A percentile compares a stretch with the other conserved stretches of the same genome.
Evolutionary conservation across 2,113 vertebrate genomes (phyloP).

Genomic region (Silurus asotus): DNA sequence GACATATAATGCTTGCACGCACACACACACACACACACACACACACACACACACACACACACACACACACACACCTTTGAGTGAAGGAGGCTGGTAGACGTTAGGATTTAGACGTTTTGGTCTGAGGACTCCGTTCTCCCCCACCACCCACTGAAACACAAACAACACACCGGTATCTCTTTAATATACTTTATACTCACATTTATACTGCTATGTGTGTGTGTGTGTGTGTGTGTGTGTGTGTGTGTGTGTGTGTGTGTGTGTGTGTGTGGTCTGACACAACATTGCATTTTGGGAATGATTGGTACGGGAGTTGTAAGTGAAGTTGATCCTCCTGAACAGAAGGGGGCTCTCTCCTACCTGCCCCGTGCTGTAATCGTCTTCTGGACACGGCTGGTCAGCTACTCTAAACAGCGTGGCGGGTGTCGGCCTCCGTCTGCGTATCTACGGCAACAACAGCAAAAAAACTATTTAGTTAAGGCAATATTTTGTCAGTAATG

Average conservation of each 20-base stretch:
- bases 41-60: conserved; percentile 25
- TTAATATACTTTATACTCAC: not conserved
- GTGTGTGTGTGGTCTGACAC: not conserved
- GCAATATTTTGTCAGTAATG: not conserved
- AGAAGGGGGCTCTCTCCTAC: conserved; percentile 56
- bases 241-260: not conserved
- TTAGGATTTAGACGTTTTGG: conserved; percentile 87
- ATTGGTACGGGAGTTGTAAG: not conserved
- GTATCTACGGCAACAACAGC: conserved; percentile 74
- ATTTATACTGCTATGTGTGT: not conserved
- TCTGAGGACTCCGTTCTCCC: conserved; percentile 90
- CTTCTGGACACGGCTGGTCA: conserved; percentile 89
- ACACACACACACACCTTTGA: conserved; percentile 81
- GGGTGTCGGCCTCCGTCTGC: conserved; percentile 88
- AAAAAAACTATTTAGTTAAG: not conserved
- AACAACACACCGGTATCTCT: not conserved
- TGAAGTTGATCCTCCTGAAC: conserved; percentile 17
- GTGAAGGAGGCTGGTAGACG: conserved; percentile 92
- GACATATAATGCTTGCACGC: not conserved
- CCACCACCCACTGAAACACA: conserved; percentile 81
- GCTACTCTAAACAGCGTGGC: conserved; percentile 89
- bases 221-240: conserved; percentile 1
- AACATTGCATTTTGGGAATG: not conserved
- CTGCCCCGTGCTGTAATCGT: conserved; percentile 73
- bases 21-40: conserved; percentile 5